Conservation (phyloP, 2,888 invertebrate species). For the Apomyelois bistriatella region DNA sequence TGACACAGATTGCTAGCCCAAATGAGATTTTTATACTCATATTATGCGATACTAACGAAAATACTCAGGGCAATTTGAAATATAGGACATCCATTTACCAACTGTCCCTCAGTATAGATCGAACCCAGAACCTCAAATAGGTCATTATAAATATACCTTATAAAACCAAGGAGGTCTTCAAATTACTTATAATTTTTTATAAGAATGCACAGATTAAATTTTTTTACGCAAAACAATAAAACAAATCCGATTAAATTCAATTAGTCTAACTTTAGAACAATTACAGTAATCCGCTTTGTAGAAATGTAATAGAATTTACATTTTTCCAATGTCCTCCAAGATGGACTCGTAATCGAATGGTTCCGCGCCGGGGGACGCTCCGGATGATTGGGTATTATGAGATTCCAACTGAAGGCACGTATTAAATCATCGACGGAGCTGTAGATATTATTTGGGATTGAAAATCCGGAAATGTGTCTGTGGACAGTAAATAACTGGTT, state of each 20-base stretch:
- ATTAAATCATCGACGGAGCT: constrained; percentile 64
- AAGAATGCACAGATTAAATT: background rate
- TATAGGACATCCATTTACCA: too few species aligned
- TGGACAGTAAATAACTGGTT: constrained; percentile 17
- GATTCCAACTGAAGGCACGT: constrained; percentile 51
- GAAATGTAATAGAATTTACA: constrained; percentile 22
- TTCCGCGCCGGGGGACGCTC: constrained; percentile 38
- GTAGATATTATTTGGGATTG: constrained; percentile 29
- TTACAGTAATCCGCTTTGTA: constrained; percentile 19
- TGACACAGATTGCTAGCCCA: too few species aligned
- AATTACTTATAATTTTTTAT: too few species aligned
- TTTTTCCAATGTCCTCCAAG: constrained; percentile 32
- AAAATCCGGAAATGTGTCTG: constrained; percentile 34
- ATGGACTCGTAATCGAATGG: constrained; percentile 36
- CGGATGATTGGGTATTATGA: constrained; percentile 74
- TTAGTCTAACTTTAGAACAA: constrained; percentile 11
- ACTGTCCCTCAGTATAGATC: too few species aligned
- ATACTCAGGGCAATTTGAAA: too few species aligned
- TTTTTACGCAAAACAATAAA: too few species aligned
- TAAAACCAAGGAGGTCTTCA: too few species aligned
- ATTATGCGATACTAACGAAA: too few species aligned
- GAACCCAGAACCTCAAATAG: too few species aligned
- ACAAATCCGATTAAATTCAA: constrained; percentile 11
- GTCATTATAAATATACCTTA: too few species aligned
- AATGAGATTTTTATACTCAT: too few species aligned